Evolutionary conservation across 2,797 vertebrate species (phyloP).

Genomic region (Silurus lanzhouensis): DNA sequence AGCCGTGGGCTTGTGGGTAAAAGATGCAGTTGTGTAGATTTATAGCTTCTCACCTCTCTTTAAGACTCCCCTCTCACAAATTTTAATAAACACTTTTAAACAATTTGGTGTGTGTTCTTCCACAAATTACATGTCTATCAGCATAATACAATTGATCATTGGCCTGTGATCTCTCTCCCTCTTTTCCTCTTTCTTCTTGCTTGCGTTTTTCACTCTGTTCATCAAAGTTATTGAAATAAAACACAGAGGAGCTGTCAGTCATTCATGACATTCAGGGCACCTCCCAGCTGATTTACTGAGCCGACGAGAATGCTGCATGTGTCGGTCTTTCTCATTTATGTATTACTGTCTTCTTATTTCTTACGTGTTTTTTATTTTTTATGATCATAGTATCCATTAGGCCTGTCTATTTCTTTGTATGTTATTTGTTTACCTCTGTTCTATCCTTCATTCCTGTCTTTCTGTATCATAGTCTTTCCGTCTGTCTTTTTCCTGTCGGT

Average conservation of each 20-base stretch:
- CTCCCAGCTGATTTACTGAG: background rate
- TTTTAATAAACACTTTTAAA: background rate
- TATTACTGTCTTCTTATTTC: no score
- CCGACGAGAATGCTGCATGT: background rate
- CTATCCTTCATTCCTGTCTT: conserved; percentile 6
- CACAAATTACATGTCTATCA: background rate
- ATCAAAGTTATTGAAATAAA: background rate
- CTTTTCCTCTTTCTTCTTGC: background rate
- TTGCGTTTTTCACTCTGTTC: no score
- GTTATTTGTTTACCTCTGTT: background rate
- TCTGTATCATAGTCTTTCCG: background rate
- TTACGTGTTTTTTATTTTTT: background rate
- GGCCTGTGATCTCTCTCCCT: background rate
- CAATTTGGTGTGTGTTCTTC: background rate
- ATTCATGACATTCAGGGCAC: background rate
- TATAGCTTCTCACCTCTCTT: no score
- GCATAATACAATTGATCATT: background rate
- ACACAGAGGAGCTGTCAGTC: background rate
- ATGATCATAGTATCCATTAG: background rate
- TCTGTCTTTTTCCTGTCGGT: background rate
- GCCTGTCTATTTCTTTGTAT: background rate
- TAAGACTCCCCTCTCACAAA: background rate
- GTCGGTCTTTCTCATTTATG: background rate
- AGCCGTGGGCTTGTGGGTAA: background rate
- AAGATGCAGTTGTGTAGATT: background rate